Conservation (phyloP, 2,888 invertebrate species). For the Agrilus mali region DNA sequence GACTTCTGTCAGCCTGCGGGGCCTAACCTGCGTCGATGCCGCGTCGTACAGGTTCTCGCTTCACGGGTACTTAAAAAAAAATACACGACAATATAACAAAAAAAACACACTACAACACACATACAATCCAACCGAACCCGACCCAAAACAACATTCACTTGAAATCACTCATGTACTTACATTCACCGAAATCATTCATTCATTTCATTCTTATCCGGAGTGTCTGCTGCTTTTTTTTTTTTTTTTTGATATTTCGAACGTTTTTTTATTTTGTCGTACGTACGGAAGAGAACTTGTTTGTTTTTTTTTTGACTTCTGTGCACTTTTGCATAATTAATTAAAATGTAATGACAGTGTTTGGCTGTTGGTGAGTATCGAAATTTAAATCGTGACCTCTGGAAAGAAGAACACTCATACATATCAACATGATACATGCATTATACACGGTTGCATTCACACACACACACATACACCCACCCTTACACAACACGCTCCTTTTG, state of each 20-base stretch:
- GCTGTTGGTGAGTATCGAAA: conserved; percentile 1
- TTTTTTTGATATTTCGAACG: not conserved
- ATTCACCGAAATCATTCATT: not conserved
- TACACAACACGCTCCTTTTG: conserved; percentile 17
- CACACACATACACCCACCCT: conserved; percentile 18
- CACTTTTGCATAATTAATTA: too few species aligned
- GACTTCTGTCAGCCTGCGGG: conserved; percentile 38
- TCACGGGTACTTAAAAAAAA: conserved; percentile 37
- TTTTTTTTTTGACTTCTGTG: too few species aligned
- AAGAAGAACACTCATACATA: conserved; percentile 11
- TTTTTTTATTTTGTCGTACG: not conserved
- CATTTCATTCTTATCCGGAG: too few species aligned
- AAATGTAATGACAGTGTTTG: not conserved
- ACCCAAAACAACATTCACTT: not conserved
- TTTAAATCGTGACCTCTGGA: conserved; percentile 5
- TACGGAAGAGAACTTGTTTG: too few species aligned
- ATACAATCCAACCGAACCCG: conserved; percentile 17
- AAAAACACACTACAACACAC: conserved; percentile 11
- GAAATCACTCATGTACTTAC: not conserved
- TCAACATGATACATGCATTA: conserved; percentile 1
- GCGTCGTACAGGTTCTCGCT: conserved; percentile 37
- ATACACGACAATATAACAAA: conserved; percentile 18
- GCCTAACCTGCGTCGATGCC: conserved; percentile 36
- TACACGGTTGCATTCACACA: conserved; percentile 11
- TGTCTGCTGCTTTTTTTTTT: too few species aligned